phyloP scores from a whole-genome alignment of 2,797 vertebrate species.

The Silurus aristotelis region DNA sequence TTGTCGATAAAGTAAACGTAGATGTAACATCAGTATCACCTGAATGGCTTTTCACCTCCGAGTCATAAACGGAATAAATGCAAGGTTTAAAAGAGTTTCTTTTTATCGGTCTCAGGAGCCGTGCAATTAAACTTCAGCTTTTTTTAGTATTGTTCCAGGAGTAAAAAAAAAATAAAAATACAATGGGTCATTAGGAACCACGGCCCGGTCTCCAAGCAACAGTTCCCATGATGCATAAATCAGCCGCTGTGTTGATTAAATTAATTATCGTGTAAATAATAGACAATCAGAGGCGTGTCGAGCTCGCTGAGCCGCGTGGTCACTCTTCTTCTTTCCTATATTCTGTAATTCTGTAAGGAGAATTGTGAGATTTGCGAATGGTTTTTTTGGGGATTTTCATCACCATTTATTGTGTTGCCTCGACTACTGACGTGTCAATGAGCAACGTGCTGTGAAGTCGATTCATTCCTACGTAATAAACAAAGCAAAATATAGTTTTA shows the following conservation, averaged over 20 bases:
- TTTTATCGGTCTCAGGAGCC: neutral
- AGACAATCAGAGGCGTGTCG: constrained; percentile 17
- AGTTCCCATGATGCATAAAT: neutral
- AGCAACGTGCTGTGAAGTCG: neutral
- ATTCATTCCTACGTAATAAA: no score
- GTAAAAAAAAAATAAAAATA: neutral
- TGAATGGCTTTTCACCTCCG: neutral
- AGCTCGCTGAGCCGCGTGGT: neutral
- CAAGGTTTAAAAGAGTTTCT: neutral
- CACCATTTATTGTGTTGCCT: neutral
- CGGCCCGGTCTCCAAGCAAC: constrained; percentile 31
- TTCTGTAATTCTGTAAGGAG: constrained; percentile 3
- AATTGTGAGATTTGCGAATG: neutral
- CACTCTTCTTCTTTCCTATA: neutral
- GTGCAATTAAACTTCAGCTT: neutral
- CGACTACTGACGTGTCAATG: neutral
- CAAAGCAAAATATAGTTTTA: no score
- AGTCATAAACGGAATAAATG: neutral
- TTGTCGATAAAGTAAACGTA: no score
- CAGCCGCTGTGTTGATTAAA: constrained; percentile 26
- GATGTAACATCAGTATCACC: neutral
- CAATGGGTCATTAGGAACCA: constrained; percentile 14
- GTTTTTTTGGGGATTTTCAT: neutral
- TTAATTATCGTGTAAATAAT: constrained; percentile 32
- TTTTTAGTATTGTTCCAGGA: neutral